Evolutionary conservation across 1,140 invertebrate species (phyloP).

Genomic region (Dinoponera quadriceps): DNA sequence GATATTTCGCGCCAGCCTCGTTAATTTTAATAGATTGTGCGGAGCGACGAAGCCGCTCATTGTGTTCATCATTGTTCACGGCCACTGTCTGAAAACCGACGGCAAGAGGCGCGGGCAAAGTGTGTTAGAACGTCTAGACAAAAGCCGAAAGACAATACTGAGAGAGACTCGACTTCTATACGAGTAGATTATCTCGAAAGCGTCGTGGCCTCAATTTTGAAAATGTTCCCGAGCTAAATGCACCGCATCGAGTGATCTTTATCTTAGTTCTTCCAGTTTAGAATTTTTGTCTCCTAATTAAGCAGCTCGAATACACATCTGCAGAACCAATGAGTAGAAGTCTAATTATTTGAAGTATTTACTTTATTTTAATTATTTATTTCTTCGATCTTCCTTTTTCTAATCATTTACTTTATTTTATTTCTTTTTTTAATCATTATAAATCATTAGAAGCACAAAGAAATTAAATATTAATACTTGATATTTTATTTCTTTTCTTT

Average conservation of each 20-base stretch:
- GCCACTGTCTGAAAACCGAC: constrained; percentile 1
- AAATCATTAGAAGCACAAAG: no score
- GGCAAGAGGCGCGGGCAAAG: neutral
- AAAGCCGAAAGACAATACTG: constrained; percentile 21
- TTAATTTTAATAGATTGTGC: constrained; percentile 41
- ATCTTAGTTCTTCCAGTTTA: neutral
- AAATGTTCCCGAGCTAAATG: neutral
- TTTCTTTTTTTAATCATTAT: no score
- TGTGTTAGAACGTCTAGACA: constrained; percentile 24
- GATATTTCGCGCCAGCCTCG: constrained; percentile 16
- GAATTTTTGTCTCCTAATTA: neutral
- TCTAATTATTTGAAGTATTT: no score
- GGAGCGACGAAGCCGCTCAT: constrained; percentile 11
- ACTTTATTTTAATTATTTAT: no score
- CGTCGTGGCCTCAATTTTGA: neutral
- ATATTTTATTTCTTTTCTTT: no score
- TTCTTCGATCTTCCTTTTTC: no score
- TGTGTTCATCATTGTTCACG: constrained; percentile 12
- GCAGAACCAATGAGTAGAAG: no score
- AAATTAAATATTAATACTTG: no score
- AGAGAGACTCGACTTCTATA: neutral
- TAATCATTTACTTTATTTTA: no score
- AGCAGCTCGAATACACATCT: no score
- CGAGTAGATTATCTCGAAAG: constrained; percentile 14
- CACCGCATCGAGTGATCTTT: neutral